Evolutionary conservation across 2,113 vertebrate genomes (phyloP).

Genomic region (Forbesichthys papilliferus): DNA sequence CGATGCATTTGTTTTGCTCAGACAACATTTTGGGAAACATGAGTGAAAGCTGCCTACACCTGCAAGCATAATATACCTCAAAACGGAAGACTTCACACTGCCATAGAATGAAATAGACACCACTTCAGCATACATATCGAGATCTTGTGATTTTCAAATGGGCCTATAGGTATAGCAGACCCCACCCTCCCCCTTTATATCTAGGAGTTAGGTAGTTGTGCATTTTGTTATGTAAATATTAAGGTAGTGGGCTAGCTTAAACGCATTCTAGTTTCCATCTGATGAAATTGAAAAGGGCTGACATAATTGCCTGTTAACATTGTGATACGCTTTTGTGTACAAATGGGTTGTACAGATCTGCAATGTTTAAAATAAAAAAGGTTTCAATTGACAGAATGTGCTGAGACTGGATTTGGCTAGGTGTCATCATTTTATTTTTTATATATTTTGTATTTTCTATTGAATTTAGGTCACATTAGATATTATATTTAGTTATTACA

Average conservation of each 20-base stretch:
- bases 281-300: constrained; percentile 46
- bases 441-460: neutral
- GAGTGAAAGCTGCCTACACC: constrained; percentile 41
- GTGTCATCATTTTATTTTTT: constrained; percentile 45
- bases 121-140: constrained; percentile 67
- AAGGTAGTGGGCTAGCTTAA: constrained; percentile 40
- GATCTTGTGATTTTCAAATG: constrained; percentile 47
- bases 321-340: constrained; percentile 52
- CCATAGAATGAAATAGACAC: constrained; percentile 51
- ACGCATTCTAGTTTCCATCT: constrained; percentile 35
- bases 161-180: constrained; percentile 37
- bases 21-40: constrained; percentile 47
- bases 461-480: no score
- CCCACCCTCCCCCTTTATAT: constrained; percentile 50
- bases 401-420: constrained; percentile 61
- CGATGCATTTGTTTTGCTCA: constrained; percentile 38
- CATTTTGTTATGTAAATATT: constrained; percentile 63
- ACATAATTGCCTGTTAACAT: constrained; percentile 41
- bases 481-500: constrained; percentile 38
- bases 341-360: constrained; percentile 58
- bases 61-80: constrained; percentile 73
- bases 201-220: constrained; percentile 42
- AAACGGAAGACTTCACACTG: constrained; percentile 65
- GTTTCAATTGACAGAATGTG: constrained; percentile 60
- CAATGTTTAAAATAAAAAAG: constrained; percentile 37